Evolutionary conservation across 37 sponge, comb jelly and placozoan species (phyloP), one percentile per base, ranked within the genome.

Genomic region (Axinella damicornis): DNA sequence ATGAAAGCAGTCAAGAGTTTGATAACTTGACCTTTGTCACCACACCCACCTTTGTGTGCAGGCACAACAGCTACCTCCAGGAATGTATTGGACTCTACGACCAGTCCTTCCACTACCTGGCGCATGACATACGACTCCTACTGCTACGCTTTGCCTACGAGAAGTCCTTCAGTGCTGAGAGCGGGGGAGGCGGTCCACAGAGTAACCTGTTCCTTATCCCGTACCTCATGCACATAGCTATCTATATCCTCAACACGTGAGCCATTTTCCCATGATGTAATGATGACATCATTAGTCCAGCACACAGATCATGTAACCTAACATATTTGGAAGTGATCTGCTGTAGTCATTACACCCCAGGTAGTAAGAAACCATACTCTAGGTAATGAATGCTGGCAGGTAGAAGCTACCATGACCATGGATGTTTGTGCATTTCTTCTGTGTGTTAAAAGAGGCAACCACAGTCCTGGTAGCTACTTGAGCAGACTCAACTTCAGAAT

Each of bases 141-240:
- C 56, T 97, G 25, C 77, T 94, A 22, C 78, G 92, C 20, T 97
- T 94, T 90, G 93, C 93, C 20, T 63, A 83, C 65, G 98, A 94
- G 83, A 79, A 83, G 67, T 94, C 98, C 4, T 97, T 97, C 83
- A 95, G 98, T 86, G 90, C 73, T 11, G 98, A 97, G 65, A 88
- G 89, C 78, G 98, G 98, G 21, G 98, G 98, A 5, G 98, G 98
- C 33, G 96, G 98, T 19, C 82, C 93, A 22, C 90, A 94, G 76
- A 97, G 98, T 68, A 97, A 97, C 81, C 64, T 97, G 59, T 65
- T 87, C 63, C 71, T 96, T 53, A 35, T 93, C 34, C 96, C 96
- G 2, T 96, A 93, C 74, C 53, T 93, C 88, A 81, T 96, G 5
- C 89, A 89, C 31, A 78, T 90, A 5, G 91, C 91, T 5, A 65